Conservation (phyloP, 2,888 invertebrate species). For the Clanis bilineata region DNA sequence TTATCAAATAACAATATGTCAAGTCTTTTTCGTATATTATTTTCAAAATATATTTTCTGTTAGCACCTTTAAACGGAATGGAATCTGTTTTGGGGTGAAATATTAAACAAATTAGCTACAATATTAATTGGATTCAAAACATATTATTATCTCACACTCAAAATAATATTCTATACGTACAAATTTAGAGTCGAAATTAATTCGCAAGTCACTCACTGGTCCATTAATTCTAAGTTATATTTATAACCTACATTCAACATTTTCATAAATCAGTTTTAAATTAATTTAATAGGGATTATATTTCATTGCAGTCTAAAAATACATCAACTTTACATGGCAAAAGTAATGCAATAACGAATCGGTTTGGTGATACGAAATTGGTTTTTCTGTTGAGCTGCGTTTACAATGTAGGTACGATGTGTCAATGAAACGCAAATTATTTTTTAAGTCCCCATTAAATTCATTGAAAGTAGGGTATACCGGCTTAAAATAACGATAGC, state of each 20-base stretch:
- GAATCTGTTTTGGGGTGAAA: background rate
- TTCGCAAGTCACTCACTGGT: constrained; percentile 46
- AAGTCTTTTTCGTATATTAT: too few relatives aligned
- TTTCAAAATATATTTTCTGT: background rate
- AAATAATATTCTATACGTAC: constrained; percentile 28
- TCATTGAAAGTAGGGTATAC: too few relatives aligned
- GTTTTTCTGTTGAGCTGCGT: too few relatives aligned
- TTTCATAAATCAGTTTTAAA: background rate
- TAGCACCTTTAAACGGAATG: background rate
- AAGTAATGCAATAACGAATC: too few relatives aligned
- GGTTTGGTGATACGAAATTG: too few relatives aligned
- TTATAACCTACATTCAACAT: background rate
- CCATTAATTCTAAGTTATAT: constrained; percentile 47
- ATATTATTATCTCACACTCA: constrained; percentile 18
- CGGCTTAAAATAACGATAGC: too few relatives aligned
- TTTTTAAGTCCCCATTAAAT: too few relatives aligned
- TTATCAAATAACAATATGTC: constrained; percentile 40
- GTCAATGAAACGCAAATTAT: too few relatives aligned
- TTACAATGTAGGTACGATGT: too few relatives aligned
- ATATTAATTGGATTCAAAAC: background rate
- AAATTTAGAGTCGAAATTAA: constrained; percentile 34
- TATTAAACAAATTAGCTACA: background rate
- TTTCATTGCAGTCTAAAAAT: too few relatives aligned
- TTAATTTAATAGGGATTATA: too few relatives aligned
- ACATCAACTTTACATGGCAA: too few relatives aligned